Base-by-base conservation (phyloP, 2,888 invertebrate genomes). In the Sinhomidia bicolor region DNA sequence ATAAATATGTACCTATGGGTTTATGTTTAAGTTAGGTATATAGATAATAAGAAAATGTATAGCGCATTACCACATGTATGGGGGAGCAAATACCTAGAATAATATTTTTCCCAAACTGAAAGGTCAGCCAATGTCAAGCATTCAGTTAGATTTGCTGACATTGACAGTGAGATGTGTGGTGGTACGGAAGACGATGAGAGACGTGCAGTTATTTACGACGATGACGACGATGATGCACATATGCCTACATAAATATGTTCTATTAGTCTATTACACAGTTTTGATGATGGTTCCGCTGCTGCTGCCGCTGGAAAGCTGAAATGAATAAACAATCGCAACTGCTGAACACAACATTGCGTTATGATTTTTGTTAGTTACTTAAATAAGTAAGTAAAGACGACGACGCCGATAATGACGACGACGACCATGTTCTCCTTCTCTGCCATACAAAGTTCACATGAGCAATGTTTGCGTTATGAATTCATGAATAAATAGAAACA, bases 61-160 rank as follows among this genome's bases (percentile, higher is more conserved):
- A 10, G 41, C 41, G 10, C 41, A 7, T 41, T 41, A 10, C 6
- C 41, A 7, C 10, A 10, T 41, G 41, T 41, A 10, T 10, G 41
- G 10, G 41, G 5, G 41, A 41, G 26, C 57, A 57, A 17, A 44
- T 54, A 51, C 68, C 71, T 83, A 78, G 78, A 65, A 76, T 74
- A 78, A 85, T 74, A 60, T 60, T 76, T 85, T 85, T 78, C 26
- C 62, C 26, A 14, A 74, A 36, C 76, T 84, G 84, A 87, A 87
- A 87, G 86, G 86, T 87, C 86, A 87, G 81, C 65, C 81, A 87
- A 80, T 81, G 81, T 87, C 81, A 87, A 71, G 74, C 26, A n/a
- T 36, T 10, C 47, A 23, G 68, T 85, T 71, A 81, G 62, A 51
- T 87, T 81, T 78, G 86, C 86, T 81, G 86, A 87, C 86, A 87